Percentiles rank a stretch among this genome's conserved stretches.
Conservation (phyloP, 2,113 vertebrate species). For the Dunckerocampus dactyliophorus region DNA sequence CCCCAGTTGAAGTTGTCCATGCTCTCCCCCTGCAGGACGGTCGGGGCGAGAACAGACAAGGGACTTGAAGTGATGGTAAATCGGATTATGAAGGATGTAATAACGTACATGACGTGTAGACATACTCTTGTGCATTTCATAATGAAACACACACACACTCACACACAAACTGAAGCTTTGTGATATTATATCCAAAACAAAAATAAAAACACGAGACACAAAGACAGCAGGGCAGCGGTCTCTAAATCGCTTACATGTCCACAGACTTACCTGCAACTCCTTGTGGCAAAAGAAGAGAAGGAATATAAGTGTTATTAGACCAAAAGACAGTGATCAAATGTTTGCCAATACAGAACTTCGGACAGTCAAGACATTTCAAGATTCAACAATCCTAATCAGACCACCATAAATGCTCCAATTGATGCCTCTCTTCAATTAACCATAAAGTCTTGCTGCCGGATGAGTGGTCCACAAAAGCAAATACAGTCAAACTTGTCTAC, state of each 20-base stretch:
- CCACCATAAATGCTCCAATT: too few relatives aligned
- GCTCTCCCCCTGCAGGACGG: slow-evolving; percentile 87
- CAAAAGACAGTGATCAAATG: slow-evolving; percentile 32
- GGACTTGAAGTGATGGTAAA: slow-evolving; percentile 17
- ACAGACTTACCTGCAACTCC: slow-evolving; percentile 98
- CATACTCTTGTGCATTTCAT: neutral
- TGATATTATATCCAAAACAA: neutral
- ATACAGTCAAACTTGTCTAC: too few relatives aligned
- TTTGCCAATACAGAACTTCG: slow-evolving; percentile 4
- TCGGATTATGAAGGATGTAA: neutral
- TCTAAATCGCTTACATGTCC: slow-evolving; percentile 65
- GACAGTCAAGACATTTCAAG: slow-evolving; percentile 22
- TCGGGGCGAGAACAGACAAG: slow-evolving; percentile 15
- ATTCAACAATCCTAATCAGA: too few relatives aligned
- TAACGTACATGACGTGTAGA: neutral
- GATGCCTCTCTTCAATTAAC: too few relatives aligned
- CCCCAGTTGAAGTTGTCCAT: slow-evolving; percentile 99
- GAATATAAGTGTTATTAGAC: slow-evolving; percentile 84
- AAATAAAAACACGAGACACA: slow-evolving; percentile 4
- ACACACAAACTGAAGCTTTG: slow-evolving; percentile 11
- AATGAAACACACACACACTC: neutral
- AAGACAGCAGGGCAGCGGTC: slow-evolving; percentile 50
- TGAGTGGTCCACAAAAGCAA: too few relatives aligned
- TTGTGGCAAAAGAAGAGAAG: slow-evolving; percentile 92
- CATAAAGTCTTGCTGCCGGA: too few relatives aligned